These are phyloP conservation scores for Cyprinella venusta DNA, from an alignment of 2,797 vertebrate genomes.

Conservation along the genomic window DNA sequence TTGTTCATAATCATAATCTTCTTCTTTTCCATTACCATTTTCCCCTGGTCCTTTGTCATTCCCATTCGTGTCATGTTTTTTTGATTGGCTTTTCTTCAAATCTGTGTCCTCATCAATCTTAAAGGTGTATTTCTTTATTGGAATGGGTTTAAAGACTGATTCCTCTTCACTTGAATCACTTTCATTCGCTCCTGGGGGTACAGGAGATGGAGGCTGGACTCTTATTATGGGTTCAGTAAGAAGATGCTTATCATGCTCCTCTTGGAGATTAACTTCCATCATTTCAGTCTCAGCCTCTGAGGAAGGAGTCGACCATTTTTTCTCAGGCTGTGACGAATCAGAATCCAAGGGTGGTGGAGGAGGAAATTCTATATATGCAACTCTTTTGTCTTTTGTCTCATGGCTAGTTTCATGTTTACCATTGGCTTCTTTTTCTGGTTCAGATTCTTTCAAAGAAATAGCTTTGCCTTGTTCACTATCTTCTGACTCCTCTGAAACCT, in stretches of 20 bases:
- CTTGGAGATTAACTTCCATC: slow-evolving; percentile 95
- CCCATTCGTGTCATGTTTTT: slow-evolving; percentile 81
- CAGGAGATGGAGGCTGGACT: slow-evolving; percentile 94
- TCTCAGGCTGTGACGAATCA: slow-evolving; percentile 85
- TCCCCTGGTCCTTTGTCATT: slow-evolving; percentile 78
- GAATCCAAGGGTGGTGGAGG: slow-evolving; percentile 96
- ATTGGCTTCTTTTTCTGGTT: slow-evolving; percentile 71
- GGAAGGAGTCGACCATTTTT: slow-evolving; percentile 82
- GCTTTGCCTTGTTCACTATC: slow-evolving; percentile 86
- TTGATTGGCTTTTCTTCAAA: slow-evolving; percentile 78
- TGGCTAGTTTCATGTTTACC: slow-evolving; percentile 81
- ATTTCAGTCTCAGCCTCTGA: slow-evolving; percentile 93
- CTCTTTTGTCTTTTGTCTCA: slow-evolving; percentile 88
- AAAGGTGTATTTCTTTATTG: slow-evolving; percentile 90
- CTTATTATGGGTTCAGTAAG: slow-evolving; percentile 93
- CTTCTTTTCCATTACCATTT: slow-evolving; percentile 68
- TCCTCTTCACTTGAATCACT: slow-evolving; percentile 91
- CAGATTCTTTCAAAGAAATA: slow-evolving; percentile 81
- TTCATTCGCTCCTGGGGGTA: slow-evolving; percentile 81
- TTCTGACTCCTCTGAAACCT: slow-evolving; percentile 95
- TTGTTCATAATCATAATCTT: slow-evolving; percentile 88
- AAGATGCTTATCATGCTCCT: slow-evolving; percentile 89
- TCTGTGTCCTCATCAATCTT: slow-evolving; percentile 76
- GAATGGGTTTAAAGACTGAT: slow-evolving; percentile 90
- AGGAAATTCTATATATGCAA: slow-evolving; percentile 98